These are phyloP conservation scores for Nilaparvata lugens DNA, from an alignment of 1,140 invertebrate genomes.

Conservation along the genomic window DNA sequence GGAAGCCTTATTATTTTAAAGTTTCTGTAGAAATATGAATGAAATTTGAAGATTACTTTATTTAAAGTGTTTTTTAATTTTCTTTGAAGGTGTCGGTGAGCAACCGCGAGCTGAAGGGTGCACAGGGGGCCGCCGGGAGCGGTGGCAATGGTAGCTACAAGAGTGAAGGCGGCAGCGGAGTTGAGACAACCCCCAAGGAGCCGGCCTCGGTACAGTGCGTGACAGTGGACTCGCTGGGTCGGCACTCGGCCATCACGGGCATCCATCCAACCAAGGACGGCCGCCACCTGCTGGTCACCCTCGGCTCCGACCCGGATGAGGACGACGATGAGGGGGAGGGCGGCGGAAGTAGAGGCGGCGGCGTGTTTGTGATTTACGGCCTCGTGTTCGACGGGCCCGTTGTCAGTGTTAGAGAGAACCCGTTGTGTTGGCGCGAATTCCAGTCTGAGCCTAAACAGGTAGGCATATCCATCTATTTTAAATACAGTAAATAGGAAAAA, in stretches of 20 bases:
- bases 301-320: conserved; percentile 35
- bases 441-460: conserved; percentile 53
- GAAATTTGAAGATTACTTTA: too few relatives aligned
- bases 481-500: conserved; percentile 36
- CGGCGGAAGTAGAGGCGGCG: not conserved
- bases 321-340: not conserved
- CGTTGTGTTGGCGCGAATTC: conserved; percentile 51
- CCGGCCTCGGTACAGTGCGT: conserved; percentile 38
- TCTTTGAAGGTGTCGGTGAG: too few relatives aligned
- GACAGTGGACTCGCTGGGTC: conserved; percentile 30
- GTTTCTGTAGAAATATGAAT: too few relatives aligned
- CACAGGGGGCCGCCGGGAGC: not conserved
- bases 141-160: not conserved
- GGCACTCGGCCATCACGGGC: conserved; percentile 43
- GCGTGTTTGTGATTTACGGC: conserved; percentile 16
- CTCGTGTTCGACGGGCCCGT: conserved; percentile 28
- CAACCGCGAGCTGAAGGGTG: not conserved
- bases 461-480: conserved; percentile 50
- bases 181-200: too few relatives aligned
- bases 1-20: too few relatives aligned
- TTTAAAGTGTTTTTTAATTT: too few relatives aligned
- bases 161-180: conserved; percentile 9
- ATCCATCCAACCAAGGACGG: conserved; percentile 53
- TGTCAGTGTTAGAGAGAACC: conserved; percentile 48
- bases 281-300: conserved; percentile 50